Percentiles rank a stretch among this genome's conserved stretches.
Evolutionary conservation across 1,140 invertebrate genomes (phyloP).

Genomic region (Planococcus citri): DNA sequence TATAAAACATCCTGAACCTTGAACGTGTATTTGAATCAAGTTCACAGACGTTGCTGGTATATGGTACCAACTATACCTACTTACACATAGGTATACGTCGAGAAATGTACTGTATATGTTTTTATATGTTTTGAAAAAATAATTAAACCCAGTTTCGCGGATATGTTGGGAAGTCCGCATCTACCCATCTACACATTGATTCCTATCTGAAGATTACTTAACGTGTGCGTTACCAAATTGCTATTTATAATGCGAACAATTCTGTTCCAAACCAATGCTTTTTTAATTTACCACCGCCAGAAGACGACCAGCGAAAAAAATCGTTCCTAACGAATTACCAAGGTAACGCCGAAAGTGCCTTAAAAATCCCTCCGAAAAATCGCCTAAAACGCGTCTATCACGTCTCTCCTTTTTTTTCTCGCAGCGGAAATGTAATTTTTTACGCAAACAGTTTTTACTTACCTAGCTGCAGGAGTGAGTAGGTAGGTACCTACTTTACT

Average conservation of each 20-base stretch:
- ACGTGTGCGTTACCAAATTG: constrained; percentile 1
- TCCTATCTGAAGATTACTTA: not conserved
- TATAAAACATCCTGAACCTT: constrained; percentile 7
- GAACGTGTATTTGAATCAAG: constrained; percentile 1
- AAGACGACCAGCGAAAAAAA: not conserved
- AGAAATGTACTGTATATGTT: not conserved
- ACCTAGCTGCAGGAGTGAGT: no score
- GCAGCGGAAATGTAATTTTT: not conserved
- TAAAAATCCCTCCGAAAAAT: not conserved
- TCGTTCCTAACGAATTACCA: not conserved
- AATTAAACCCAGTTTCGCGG: constrained; percentile 5
- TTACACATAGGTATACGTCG: not conserved
- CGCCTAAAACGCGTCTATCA: not conserved
- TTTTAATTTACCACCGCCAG: not conserved
- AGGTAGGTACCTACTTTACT: no score
- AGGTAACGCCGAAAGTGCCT: not conserved
- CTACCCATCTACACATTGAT: not conserved
- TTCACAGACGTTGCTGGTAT: not conserved
- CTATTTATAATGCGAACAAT: not conserved
- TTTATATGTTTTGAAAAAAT: not conserved
- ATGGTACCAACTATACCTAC: no score
- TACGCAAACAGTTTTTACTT: not conserved
- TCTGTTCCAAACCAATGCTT: not conserved
- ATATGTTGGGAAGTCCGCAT: not conserved
- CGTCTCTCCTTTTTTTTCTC: no score